Conservation (phyloP, 2,113 vertebrate species). For the Vimba vimba region DNA sequence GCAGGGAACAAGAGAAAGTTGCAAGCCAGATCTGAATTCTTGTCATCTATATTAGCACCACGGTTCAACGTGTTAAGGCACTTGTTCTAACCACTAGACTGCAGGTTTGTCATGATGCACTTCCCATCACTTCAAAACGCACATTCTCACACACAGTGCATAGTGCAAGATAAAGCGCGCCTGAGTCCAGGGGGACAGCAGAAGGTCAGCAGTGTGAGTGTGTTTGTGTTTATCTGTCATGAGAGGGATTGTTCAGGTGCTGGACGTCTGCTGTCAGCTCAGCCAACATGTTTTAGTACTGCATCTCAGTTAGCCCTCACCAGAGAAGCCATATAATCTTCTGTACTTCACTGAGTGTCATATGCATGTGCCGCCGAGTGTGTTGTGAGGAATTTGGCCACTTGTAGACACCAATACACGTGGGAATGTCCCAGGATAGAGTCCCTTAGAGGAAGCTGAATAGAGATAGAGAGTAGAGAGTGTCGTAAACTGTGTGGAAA, state of each 20-base stretch:
- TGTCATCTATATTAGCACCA: background rate
- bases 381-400: background rate
- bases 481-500: slow-evolving; percentile 14
- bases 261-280: slow-evolving; percentile 22
- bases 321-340: background rate
- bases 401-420: background rate
- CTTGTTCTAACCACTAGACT: background rate
- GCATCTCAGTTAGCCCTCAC: slow-evolving; percentile 29
- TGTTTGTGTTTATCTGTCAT: slow-evolving; percentile 20
- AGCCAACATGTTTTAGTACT: slow-evolving; percentile 25
- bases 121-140: background rate
- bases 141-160: slow-evolving; percentile 17
- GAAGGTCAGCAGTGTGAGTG: slow-evolving; percentile 34
- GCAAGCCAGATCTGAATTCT: background rate
- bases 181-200: background rate
- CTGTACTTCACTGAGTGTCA: background rate
- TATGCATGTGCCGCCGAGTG: background rate
- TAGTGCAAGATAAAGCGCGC: slow-evolving; percentile 17
- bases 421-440: slow-evolving; percentile 26
- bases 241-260: slow-evolving; percentile 37
- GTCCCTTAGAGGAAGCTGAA: background rate
- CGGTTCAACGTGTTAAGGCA: background rate
- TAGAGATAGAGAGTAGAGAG: background rate
- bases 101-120: background rate
- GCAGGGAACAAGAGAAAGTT: background rate